phyloP scores from a whole-genome alignment of 2,797 vertebrate genomes.

The Sarcophilus harrisii region DNA sequence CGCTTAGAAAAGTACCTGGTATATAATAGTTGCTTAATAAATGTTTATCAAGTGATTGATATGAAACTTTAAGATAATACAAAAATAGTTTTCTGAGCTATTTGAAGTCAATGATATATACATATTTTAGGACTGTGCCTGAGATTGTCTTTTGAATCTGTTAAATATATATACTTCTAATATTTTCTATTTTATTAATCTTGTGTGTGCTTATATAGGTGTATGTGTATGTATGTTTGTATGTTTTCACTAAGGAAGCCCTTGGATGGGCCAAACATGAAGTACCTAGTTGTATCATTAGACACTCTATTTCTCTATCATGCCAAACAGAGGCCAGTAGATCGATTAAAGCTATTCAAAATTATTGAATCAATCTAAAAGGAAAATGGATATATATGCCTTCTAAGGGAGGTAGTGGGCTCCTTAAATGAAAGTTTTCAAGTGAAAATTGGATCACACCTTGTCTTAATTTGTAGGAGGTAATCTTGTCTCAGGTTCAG shows the following conservation, averaged over 20 bases:
- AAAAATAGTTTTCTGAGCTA: conserved; percentile 32
- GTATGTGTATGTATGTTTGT: conserved; percentile 4
- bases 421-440: background rate
- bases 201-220: background rate
- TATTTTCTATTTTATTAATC: conserved; percentile 41
- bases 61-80: conserved; percentile 28
- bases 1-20: background rate
- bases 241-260: conserved; percentile 52
- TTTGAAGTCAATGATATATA: conserved; percentile 27
- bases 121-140: conserved; percentile 23
- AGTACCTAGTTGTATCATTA: conserved; percentile 17
- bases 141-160: conserved; percentile 41
- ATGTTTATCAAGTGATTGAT: background rate
- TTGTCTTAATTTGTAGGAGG: background rate
- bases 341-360: background rate
- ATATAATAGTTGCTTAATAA: background rate
- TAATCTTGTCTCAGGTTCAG: background rate
- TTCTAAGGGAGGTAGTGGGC: background rate
- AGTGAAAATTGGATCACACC: background rate
- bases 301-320: conserved; percentile 6
- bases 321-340: background rate
- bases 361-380: background rate
- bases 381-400: too few relatives aligned
- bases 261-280: conserved; percentile 33
- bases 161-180: conserved; percentile 42